A percentile compares a stretch with the other conserved stretches of the same genome.
These are phyloP conservation scores for Drosophila mimetica DNA, from an alignment of 2,888 invertebrate genomes.

Conservation along the genomic window DNA sequence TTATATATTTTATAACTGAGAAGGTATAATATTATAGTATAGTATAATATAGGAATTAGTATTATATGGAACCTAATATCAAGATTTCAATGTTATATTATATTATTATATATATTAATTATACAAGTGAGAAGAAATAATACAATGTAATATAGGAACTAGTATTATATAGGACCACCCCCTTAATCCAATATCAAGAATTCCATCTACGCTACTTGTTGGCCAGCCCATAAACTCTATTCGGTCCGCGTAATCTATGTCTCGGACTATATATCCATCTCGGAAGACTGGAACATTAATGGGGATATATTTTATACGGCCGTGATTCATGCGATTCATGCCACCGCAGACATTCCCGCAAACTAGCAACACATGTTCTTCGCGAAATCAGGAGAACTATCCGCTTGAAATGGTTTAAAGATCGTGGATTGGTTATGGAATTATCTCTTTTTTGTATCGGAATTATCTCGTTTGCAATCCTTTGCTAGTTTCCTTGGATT, in stretches of 20 bases:
- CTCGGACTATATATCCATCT: slow-evolving; percentile 6
- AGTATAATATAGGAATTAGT: too few relatives aligned
- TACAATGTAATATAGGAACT: too few relatives aligned
- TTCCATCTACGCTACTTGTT: background rate
- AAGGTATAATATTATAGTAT: too few relatives aligned
- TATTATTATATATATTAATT: too few relatives aligned
- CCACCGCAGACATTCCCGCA: slow-evolving; percentile 31
- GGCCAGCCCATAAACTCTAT: slow-evolving; percentile 2
- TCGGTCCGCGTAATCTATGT: background rate
- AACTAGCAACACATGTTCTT: slow-evolving; percentile 46
- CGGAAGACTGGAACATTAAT: slow-evolving; percentile 35
- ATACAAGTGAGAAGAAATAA: too few relatives aligned
- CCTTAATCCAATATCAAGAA: too few relatives aligned
- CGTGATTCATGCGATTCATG: slow-evolving; percentile 60
- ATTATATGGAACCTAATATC: too few relatives aligned
- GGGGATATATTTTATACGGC: slow-evolving; percentile 47
- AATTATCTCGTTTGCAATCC: background rate
- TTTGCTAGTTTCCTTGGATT: background rate
- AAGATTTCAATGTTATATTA: too few relatives aligned
- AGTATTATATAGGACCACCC: too few relatives aligned
- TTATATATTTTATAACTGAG: too few relatives aligned
- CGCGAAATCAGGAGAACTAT: slow-evolving; percentile 8
- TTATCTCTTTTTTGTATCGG: background rate
- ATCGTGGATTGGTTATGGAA: background rate
- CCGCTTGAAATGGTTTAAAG: background rate